phyloP scores from a whole-genome alignment of 1,140 invertebrate species.

The Drosophila neocordata region DNA sequence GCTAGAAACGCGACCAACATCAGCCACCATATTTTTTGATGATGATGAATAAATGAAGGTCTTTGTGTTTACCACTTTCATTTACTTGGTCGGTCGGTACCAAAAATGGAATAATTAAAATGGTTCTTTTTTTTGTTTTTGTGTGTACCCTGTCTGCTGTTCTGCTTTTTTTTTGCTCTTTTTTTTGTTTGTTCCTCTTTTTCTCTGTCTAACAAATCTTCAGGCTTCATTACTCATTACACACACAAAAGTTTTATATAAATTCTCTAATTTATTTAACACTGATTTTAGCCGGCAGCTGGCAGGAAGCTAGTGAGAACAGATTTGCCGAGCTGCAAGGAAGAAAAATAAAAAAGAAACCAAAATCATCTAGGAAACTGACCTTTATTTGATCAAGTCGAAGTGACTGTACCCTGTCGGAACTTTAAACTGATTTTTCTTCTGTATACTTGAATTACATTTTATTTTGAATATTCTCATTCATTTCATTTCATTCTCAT shows the following conservation, averaged over 20 bases:
- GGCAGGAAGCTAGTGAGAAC: conserved; percentile 16
- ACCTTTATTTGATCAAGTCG: not conserved
- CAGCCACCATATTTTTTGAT: conserved; percentile 49
- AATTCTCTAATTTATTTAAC: conserved; percentile 67
- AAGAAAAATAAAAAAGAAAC: not conserved
- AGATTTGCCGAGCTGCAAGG: conserved; percentile 33
- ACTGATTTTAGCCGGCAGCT: conserved; percentile 20
- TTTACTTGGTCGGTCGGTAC: conserved; percentile 45
- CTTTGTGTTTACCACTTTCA: conserved; percentile 76
- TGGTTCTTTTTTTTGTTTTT: conserved; percentile 1
- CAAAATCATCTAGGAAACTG: too few species aligned
- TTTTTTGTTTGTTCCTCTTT: not conserved
- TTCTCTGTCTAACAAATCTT: conserved; percentile 28
- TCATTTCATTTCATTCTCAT: too few species aligned
- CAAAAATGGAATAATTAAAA: conserved; percentile 64
- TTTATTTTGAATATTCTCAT: too few species aligned
- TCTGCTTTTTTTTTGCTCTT: too few species aligned
- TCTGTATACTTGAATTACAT: too few species aligned
- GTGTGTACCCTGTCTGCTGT: not conserved
- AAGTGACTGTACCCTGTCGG: not conserved
- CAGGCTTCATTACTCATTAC: conserved; percentile 35
- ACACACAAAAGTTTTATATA: conserved; percentile 36
- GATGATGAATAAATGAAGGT: conserved; percentile 78
- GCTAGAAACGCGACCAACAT: conserved; percentile 39
- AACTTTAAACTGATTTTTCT: too few species aligned